Conservation (phyloP, 2,797 vertebrate genomes). For the Hapalemur alaotrensis region DNA sequence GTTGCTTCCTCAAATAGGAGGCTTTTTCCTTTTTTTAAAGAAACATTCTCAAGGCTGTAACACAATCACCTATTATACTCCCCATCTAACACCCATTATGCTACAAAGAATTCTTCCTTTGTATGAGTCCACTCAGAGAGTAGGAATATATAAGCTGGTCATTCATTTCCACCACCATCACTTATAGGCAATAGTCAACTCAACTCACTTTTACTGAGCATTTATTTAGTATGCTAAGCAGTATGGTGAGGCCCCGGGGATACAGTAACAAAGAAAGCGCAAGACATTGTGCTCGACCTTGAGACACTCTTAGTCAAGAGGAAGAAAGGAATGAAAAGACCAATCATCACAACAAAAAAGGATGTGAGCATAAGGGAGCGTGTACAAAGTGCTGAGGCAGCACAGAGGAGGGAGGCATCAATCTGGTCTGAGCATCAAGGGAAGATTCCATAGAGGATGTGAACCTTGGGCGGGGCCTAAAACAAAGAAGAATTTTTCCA, state of each 20-base stretch:
- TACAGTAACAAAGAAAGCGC: neutral
- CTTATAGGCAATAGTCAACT: neutral
- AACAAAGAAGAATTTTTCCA: neutral
- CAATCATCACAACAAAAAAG: neutral
- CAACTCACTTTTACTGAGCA: neutral
- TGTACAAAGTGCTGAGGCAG: neutral
- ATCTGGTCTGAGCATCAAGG: neutral
- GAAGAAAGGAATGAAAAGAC: neutral
- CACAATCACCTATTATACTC: neutral
- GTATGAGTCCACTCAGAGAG: neutral
- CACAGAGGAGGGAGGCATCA: neutral
- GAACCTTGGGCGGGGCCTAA: neutral
- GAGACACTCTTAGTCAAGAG: neutral
- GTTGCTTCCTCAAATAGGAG: neutral
- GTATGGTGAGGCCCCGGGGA: neutral
- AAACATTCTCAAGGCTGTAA: conserved; percentile 9
- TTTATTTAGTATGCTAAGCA: neutral
- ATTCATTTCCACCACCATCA: neutral
- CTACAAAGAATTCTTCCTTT: neutral
- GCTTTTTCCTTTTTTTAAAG: neutral
- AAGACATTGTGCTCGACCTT: neutral
- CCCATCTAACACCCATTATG: neutral
- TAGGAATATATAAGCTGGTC: neutral
- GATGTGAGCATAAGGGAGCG: neutral
- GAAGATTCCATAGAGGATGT: neutral